A percentile compares a stretch with the other conserved stretches of the same genome.
These are phyloP conservation scores for Cynocephalus volans DNA, from an alignment of 2,113 vertebrate genomes.

Conservation along the genomic window DNA sequence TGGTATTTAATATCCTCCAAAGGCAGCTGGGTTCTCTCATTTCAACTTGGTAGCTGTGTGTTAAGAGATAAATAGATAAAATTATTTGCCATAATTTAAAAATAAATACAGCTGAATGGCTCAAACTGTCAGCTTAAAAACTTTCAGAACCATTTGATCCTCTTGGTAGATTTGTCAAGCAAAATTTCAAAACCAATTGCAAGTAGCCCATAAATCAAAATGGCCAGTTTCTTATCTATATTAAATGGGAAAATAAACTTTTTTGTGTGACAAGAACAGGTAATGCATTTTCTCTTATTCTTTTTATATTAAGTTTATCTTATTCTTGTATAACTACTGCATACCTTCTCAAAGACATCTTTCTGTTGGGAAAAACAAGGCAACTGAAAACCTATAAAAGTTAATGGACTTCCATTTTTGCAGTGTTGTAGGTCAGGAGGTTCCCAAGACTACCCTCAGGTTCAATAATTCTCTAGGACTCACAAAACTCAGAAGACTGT, in stretches of 20 bases:
- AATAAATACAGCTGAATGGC: constrained; percentile 51
- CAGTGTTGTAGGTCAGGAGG: background rate
- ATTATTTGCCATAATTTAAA: constrained; percentile 72
- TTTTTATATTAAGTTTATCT: background rate
- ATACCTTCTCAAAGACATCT: background rate
- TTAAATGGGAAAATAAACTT: constrained; percentile 28
- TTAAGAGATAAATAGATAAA: constrained; percentile 76
- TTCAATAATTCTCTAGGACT: background rate
- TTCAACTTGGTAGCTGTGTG: constrained; percentile 50
- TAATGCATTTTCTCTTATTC: background rate
- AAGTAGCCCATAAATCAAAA: background rate
- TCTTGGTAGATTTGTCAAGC: constrained; percentile 20
- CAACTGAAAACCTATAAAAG: background rate
- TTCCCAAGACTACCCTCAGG: background rate
- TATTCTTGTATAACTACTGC: background rate
- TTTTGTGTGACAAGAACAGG: background rate
- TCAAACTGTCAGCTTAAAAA: constrained; percentile 29
- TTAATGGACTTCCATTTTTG: background rate
- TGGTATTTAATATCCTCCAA: constrained; percentile 72
- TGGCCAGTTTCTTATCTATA: background rate
- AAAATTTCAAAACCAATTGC: constrained; percentile 36
- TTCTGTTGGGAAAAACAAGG: background rate
- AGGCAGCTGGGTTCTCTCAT: constrained; percentile 74
- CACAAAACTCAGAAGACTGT: background rate
- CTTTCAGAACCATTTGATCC: background rate